Evolutionary conservation across 2,888 invertebrate genomes (phyloP).

Genomic region (Leptopterna dolabrata): DNA sequence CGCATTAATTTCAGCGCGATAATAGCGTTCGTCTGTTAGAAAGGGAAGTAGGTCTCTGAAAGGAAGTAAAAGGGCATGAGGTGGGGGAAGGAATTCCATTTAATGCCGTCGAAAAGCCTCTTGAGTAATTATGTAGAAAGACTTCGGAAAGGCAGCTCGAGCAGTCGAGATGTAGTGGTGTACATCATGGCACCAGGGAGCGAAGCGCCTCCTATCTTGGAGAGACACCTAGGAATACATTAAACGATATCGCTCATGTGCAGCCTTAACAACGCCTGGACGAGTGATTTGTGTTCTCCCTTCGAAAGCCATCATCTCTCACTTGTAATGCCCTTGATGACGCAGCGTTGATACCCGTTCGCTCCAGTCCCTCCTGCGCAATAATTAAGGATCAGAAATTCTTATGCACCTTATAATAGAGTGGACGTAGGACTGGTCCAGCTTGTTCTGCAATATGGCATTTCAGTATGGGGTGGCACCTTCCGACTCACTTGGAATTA

Average conservation of each 20-base stretch:
- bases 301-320: not conserved
- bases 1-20: constrained; percentile 4
- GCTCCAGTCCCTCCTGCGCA: too few species aligned
- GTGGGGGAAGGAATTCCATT: constrained; percentile 22
- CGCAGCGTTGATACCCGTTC: not conserved
- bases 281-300: constrained; percentile 25
- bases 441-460: too few species aligned
- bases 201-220: constrained; percentile 32
- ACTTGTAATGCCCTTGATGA: not conserved
- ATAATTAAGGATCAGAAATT: too few species aligned
- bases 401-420: too few species aligned
- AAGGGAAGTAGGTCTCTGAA: constrained; percentile 14
- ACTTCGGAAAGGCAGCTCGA: constrained; percentile 20
- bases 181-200: constrained; percentile 11
- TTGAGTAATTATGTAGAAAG: constrained; percentile 49
- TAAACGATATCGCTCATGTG: constrained; percentile 45
- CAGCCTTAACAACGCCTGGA: constrained; percentile 5
- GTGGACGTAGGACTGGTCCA: too few species aligned
- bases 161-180: constrained; percentile 36
- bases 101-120: constrained; percentile 41
- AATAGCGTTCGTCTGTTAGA: constrained; percentile 12
- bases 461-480: too few species aligned
- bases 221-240: constrained; percentile 38
- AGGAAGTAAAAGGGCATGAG: not conserved
- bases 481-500: too few species aligned